A percentile compares a stretch with the other conserved stretches of the same genome.
phyloP scores from a whole-genome alignment of 2,797 vertebrate genomes.

The Rhyacichthys aspro region DNA sequence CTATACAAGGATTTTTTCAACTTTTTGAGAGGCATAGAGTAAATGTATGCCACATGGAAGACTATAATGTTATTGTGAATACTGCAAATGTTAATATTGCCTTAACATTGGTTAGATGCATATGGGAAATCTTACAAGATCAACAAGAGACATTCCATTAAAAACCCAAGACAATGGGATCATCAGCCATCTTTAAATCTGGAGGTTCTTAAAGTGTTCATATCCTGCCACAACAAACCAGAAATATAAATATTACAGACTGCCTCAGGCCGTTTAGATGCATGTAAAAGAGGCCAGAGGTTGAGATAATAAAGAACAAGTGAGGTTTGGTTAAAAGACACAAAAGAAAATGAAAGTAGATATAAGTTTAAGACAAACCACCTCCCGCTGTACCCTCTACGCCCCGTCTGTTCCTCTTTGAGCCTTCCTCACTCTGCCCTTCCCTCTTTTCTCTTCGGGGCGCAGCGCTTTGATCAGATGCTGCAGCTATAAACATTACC shows the following conservation, averaged over 20 bases:
- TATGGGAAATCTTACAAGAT: too few relatives aligned
- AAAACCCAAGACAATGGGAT: too few relatives aligned
- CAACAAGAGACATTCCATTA: too few relatives aligned
- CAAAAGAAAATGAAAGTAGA: conserved; percentile 45
- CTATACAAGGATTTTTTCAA: too few relatives aligned
- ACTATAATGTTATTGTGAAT: too few relatives aligned
- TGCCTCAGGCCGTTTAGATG: conserved; percentile 16
- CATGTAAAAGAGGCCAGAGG: conserved; percentile 21
- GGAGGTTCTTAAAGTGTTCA: too few relatives aligned
- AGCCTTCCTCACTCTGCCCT: conserved; percentile 5
- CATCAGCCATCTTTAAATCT: too few relatives aligned
- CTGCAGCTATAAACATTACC: conserved; percentile 78
- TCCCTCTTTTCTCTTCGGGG: conserved; percentile 33
- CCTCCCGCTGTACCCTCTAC: not conserved
- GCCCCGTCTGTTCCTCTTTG: conserved; percentile 40
- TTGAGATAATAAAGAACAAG: conserved; percentile 4
- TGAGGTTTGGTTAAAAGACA: conserved; percentile 11
- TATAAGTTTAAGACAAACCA: conserved; percentile 20
- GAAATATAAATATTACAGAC: conserved; percentile 40
- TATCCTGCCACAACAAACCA: too few relatives aligned
- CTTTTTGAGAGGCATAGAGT: too few relatives aligned
- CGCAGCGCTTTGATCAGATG: conserved; percentile 72
- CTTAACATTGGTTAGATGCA: too few relatives aligned
- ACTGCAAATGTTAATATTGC: too few relatives aligned
- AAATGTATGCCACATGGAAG: too few relatives aligned